Conservation (phyloP, 2,113 vertebrate species). For the Trachemys scripta region DNA sequence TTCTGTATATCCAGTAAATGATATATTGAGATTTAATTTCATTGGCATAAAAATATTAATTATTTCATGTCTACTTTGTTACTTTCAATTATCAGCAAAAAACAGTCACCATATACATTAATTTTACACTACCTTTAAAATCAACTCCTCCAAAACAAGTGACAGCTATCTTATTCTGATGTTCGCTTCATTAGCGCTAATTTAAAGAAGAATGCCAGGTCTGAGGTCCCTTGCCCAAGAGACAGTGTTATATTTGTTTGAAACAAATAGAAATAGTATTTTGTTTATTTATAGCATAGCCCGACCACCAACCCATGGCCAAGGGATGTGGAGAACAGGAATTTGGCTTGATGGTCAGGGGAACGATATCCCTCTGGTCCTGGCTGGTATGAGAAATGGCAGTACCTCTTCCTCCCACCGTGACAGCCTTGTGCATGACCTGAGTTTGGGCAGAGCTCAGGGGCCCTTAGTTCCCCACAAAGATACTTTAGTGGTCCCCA, state of each 20-base stretch:
- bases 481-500: neutral
- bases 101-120: accelerated
- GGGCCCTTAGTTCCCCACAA: neutral
- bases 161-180: neutral
- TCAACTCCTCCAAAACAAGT: neutral
- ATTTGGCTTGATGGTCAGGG: neutral
- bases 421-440: neutral
- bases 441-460: neutral
- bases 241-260: neutral
- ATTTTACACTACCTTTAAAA: neutral
- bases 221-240: neutral
- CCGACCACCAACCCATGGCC: neutral
- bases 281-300: neutral
- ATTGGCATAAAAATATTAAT: neutral
- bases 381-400: neutral
- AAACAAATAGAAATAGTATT: neutral
- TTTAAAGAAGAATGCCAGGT: neutral
- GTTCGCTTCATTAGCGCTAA: neutral
- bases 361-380: neutral
- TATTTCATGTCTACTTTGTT: neutral
- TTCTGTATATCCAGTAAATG: neutral
- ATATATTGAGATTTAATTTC: neutral
- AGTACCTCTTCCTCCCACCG: neutral
- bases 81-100: neutral
- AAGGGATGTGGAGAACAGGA: neutral